Evolutionary conservation across 64 coral and sea anemone genomes (phyloP).

Genomic region (Stichodactyla mertensii): DNA sequence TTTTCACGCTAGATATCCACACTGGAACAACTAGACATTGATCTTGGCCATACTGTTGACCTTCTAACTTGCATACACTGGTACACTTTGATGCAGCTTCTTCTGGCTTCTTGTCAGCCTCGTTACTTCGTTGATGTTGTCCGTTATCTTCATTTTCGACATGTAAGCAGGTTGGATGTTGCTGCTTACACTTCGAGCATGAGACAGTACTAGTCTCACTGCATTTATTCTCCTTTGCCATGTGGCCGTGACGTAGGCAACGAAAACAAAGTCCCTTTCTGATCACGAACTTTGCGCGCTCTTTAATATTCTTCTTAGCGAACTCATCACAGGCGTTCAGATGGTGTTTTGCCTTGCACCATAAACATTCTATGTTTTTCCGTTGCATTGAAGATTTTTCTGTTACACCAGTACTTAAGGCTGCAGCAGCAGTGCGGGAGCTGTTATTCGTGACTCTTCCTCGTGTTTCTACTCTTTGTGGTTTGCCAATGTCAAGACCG

Average conservation of each 20-base stretch:
- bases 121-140: background rate
- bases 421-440: too few relatives aligned
- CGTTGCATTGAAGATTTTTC: too few relatives aligned
- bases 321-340: slow-evolving; percentile 14
- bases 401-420: too few relatives aligned
- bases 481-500: too few relatives aligned
- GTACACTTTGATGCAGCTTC: background rate
- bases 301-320: background rate
- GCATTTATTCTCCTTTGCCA: slow-evolving; percentile 11
- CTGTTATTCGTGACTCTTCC: too few relatives aligned
- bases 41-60: background rate
- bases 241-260: slow-evolving; percentile 7
- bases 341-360: background rate
- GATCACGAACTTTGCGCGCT: slow-evolving; percentile 8
- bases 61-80: background rate
- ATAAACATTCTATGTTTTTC: background rate
- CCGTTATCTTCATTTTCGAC: background rate
- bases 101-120: background rate
- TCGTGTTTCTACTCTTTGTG: too few relatives aligned
- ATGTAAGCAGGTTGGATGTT: slow-evolving; percentile 18
- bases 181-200: background rate
- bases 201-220: too few relatives aligned
- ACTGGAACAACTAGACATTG: slow-evolving; percentile 30
- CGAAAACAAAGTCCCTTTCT: slow-evolving; percentile 15
- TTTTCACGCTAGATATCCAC: background rate